Base-by-base conservation (phyloP, 1,140 invertebrate species). In the Drosophila repletoides region DNA sequence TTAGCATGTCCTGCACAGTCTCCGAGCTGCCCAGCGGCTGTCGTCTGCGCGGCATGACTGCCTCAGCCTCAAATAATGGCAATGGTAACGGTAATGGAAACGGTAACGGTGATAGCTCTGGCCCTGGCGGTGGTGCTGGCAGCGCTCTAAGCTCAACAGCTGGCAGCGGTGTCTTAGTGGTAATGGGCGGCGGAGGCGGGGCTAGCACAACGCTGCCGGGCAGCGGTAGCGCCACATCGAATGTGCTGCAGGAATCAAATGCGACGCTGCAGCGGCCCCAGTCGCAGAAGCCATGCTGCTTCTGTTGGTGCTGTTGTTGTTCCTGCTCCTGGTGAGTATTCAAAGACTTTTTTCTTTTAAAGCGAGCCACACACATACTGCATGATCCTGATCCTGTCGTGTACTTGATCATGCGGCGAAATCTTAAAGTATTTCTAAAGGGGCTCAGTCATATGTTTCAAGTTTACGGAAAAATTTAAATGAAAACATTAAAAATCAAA, bases 241-340 rank as follows among this genome's bases (percentile, higher is more conserved):
- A 88, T 53, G 74, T 84, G 41, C 61, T 88, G 41, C 84, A 88
- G 66, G 80, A 88, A 46, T 84, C 71, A 24, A 86, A 88, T 60
- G 75, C 72, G 49, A 64, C 77, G 68, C 65, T 84, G 46, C 88
- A 87, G 51, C 76, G 72, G 22, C 76, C 76, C 45, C 75, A 84
- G 15, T 89, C 89, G 24, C 89, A 88, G 67, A 92, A 92, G 75
- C 91, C 91, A 61, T 94, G 93, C 88, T 94, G 93, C 74, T 92
- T 94, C 53, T 93, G 93, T 70, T 94, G 93, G 93, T 94, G 93
- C 81, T 94, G 93, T 84, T 94, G 93, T 88, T 94, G 94, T 91
- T 94, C 93, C 91, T 94, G 93, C 91, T 93, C 93, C 90, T 94
- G 93, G 94, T 94, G 92, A 91, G 90, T 88, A 66, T 38, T 5